These are phyloP conservation scores for Eonycteris spelaea DNA, from an alignment of 2,113 vertebrate genomes.

Conservation along the genomic window DNA sequence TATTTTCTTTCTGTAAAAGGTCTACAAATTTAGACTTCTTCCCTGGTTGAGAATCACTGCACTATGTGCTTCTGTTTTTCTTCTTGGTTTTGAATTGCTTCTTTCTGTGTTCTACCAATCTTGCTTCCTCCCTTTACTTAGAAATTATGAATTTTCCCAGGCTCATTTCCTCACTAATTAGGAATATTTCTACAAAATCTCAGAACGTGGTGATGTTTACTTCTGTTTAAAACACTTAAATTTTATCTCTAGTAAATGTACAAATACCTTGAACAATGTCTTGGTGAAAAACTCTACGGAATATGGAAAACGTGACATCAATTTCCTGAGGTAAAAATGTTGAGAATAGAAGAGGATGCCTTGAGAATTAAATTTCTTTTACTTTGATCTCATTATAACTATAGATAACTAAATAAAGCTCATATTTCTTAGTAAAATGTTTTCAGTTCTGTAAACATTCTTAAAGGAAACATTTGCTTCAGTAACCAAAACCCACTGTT, in stretches of 20 bases:
- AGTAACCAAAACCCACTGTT: constrained; percentile 44
- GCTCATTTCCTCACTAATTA: neutral
- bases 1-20: neutral
- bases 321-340: constrained; percentile 49
- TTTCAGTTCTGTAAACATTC: constrained; percentile 52
- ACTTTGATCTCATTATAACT: constrained; percentile 58
- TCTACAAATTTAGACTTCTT: neutral
- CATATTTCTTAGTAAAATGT: constrained; percentile 32
- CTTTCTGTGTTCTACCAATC: neutral
- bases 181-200: neutral
- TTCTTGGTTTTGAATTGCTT: neutral
- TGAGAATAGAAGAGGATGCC: constrained; percentile 39
- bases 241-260: neutral
- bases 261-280: constrained; percentile 26
- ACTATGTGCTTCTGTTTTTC: neutral
- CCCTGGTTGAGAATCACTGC: neutral
- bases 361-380: constrained; percentile 32
- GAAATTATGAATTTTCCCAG: neutral
- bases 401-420: constrained; percentile 57
- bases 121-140: neutral
- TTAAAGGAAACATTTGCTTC: constrained; percentile 42
- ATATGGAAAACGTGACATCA: constrained; percentile 49
- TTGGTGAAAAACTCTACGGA: neutral
- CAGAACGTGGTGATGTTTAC: neutral
- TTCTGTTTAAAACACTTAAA: neutral